A percentile compares a stretch with the other conserved stretches of the same genome.
These are phyloP conservation scores for Heliothis peltigera DNA, from an alignment of 2,888 invertebrate genomes.

Conservation along the genomic window DNA sequence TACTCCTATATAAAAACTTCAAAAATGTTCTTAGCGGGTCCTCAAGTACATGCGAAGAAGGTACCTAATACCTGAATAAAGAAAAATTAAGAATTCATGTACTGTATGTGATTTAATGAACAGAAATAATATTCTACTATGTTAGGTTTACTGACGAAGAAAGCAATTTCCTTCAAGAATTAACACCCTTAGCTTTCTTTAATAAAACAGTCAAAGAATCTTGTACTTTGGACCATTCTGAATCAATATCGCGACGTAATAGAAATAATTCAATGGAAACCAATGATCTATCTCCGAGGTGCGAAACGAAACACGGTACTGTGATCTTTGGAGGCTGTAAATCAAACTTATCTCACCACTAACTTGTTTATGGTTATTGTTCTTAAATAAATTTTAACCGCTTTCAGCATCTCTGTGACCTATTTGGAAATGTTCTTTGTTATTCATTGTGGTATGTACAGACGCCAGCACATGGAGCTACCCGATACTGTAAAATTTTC, in stretches of 20 bases:
- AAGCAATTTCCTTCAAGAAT: neutral
- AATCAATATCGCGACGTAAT: slow-evolving; percentile 49
- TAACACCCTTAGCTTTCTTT: neutral
- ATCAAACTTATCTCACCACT: slow-evolving; percentile 65
- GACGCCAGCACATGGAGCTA: slow-evolving; percentile 23
- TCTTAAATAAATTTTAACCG: slow-evolving; percentile 64
- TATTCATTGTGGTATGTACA: slow-evolving; percentile 44
- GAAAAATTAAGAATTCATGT: neutral
- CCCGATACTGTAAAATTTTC: slow-evolving; percentile 30
- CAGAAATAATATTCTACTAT: no score
- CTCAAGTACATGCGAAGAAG: neutral
- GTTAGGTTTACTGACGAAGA: neutral
- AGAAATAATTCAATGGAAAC: slow-evolving; percentile 61
- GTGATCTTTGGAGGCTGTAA: slow-evolving; percentile 55
- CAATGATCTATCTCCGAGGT: slow-evolving; percentile 60
- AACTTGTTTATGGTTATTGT: slow-evolving; percentile 60
- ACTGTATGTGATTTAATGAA: no score
- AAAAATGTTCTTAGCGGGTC: neutral
- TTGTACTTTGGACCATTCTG: slow-evolving; percentile 8
- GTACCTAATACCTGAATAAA: neutral
- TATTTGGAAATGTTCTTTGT: slow-evolving; percentile 58
- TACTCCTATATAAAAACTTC: no score
- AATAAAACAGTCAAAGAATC: slow-evolving; percentile 25
- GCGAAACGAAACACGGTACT: slow-evolving; percentile 56
- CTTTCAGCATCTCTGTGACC: slow-evolving; percentile 57